Base-by-base conservation (phyloP, 2,797 vertebrate genomes). In the Lateolabrax maculatus region DNA sequence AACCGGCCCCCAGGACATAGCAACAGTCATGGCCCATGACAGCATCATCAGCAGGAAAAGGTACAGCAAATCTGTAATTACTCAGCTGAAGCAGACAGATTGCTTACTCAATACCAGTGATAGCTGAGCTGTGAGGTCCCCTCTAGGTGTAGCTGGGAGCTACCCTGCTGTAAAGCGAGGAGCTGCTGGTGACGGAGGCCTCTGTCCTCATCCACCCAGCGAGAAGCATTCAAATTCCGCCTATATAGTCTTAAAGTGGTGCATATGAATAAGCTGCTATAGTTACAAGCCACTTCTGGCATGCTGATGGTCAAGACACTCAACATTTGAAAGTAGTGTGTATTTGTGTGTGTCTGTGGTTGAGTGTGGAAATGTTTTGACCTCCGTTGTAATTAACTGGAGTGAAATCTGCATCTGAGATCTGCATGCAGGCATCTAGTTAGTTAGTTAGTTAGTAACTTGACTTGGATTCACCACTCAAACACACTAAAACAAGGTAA, bases 1-100 rank as follows among this genome's bases (percentile, higher is more conserved):
- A 77, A 86, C 52, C 16, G 21, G 61, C 78, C 89, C 82, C 34
- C 70, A 73, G 90, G 89, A 83, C 77, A 83, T 18, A 44, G 79
- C 75, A 68, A 71, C 87, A 83, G 77, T 87, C 67, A 9, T 2
- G 52, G 81, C 67, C 86, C 84, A 70, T 87, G 89, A 92, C 87
- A 85, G 89, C 86, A 84, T 91, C 89, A 89, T 92, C 91, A 90
- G 89, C 89, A 87, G 89, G 89, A 89, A 88, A 90, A 92, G 86
- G 83, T 90, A 43, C 75, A 70, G 87, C 85, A 81, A 51, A 75
- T 86, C 83, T 84, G 87, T 92, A 92, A 92, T 92, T 92, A 92
- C 85, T 87, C 88, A 88, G 84, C 85, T 72, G 79, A 49, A 80
- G 86, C 86, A 71, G 86, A 87, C 89, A 84, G 86, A 91, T 89